Evolutionary conservation across 2,888 invertebrate species (phyloP), one percentile per base, ranked within the genome.

Genomic region (Schizotus pectinicornis): DNA sequence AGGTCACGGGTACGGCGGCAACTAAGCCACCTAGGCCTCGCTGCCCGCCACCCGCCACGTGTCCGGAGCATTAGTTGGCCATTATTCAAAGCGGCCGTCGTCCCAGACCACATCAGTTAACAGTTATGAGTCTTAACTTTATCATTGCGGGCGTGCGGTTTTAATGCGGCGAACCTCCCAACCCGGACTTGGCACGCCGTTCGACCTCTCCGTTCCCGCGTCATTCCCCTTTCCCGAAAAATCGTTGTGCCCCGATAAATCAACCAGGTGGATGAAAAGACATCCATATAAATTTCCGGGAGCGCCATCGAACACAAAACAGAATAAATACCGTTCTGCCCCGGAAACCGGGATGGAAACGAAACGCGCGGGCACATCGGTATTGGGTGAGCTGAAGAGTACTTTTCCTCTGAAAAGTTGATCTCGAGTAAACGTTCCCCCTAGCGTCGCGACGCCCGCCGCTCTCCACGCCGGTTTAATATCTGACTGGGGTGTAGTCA

Each of bases 401-500:
- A 68, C 69, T 69, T 68, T 70, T 65, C 65, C 62, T 61, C 68
- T 70, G 69, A 69, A 72, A 73, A 73, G 73, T 70, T 71, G 73
- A 74, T 73, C 72, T 69, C 71, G 67, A 70, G 70, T 63, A 66
- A 67, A 64, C 63, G 67, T 64, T 64, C 54, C 57, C 67, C 68
- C 68, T 67, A 62, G 59, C 61, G 60, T 56, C 61, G 59, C 49
- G 50, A 57, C 50, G 63, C 63, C 61, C 62, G 57, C 58, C 49
- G 55, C 61, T 61, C 67, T 65, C 67, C 61, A 56, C 63, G 57
- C 70, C 71, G 64, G 76, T 81, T 81, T 81, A 81, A 81, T 81
- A 81, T 81, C 81, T 79, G 79, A 77, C 79, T 78, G 76, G 79
- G 80, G 80, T 78, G 80, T 75, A 81, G 81, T 81, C 81, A 81